These are phyloP conservation scores for Charanyca ferruginea DNA, from an alignment of 2,888 invertebrate genomes.

Conservation along the genomic window DNA sequence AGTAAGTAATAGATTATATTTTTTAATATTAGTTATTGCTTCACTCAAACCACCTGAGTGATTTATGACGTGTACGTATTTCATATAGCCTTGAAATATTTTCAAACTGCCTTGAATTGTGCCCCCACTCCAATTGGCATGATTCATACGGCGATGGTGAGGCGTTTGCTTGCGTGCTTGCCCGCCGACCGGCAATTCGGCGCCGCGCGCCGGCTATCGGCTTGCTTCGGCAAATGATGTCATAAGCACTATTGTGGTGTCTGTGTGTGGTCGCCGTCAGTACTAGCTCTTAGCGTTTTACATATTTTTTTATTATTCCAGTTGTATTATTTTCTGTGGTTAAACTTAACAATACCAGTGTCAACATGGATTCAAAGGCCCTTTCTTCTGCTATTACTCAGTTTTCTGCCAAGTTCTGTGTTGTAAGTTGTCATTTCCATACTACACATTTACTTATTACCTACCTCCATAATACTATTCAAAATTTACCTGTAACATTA, in stretches of 20 bases:
- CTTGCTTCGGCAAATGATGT: conserved; percentile 56
- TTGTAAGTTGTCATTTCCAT: conserved; percentile 80
- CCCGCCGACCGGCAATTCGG: conserved; percentile 1
- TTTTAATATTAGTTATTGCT: neutral
- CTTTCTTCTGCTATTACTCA: conserved; percentile 81
- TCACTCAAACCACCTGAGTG: neutral
- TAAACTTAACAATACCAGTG: conserved; percentile 62
- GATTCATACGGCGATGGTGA: conserved; percentile 43
- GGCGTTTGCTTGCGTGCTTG: conserved; percentile 1
- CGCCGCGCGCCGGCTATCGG: conserved; percentile 36
- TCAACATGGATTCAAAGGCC: conserved; percentile 81
- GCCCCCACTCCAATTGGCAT: conserved; percentile 30
- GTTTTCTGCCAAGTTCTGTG: conserved; percentile 88
- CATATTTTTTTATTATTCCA: conserved; percentile 67
- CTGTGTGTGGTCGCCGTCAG: conserved; percentile 20
- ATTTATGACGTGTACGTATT: neutral
- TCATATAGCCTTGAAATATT: conserved; percentile 25
- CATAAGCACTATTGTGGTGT: conserved; percentile 39
- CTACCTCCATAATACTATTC: neutral
- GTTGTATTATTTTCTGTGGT: conserved; percentile 70
- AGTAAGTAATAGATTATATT: conserved; percentile 22
- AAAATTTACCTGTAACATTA: neutral
- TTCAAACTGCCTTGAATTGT: conserved; percentile 11
- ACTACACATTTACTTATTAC: neutral
- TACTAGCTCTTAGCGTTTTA: conserved; percentile 12